phyloP scores from a whole-genome alignment of 1,140 invertebrate species.

The Cardiocondyla obscurior region DNA sequence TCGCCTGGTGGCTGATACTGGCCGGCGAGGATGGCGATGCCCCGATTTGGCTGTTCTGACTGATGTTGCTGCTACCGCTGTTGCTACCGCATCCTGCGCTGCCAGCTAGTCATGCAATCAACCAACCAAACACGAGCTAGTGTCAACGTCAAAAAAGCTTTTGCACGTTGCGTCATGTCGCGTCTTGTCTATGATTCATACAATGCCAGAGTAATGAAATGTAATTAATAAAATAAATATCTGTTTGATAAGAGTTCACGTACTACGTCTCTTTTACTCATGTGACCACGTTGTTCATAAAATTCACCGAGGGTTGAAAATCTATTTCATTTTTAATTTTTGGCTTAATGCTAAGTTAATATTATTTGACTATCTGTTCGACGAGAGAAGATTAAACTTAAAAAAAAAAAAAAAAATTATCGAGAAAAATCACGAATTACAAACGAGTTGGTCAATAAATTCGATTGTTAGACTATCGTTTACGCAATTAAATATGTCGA shows the following conservation, averaged over 20 bases:
- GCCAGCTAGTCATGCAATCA: conserved; percentile 83
- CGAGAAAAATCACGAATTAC: too few species aligned
- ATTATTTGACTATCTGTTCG: too few species aligned
- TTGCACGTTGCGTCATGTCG: not conserved
- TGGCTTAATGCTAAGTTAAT: too few species aligned
- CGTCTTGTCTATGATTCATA: too few species aligned
- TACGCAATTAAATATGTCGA: conserved; percentile 3
- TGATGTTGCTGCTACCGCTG: conserved; percentile 78
- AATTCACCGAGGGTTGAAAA: too few species aligned
- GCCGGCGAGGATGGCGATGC: conserved; percentile 75
- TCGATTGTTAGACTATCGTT: not conserved
- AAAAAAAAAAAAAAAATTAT: not conserved
- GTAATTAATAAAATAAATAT: too few species aligned
- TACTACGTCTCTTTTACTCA: too few species aligned
- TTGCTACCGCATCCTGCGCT: conserved; percentile 76
- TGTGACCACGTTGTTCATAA: too few species aligned
- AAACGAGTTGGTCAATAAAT: not conserved
- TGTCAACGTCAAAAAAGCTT: conserved; percentile 57
- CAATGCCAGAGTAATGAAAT: too few species aligned
- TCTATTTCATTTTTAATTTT: too few species aligned
- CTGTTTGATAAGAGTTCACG: too few species aligned
- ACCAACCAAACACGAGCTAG: conserved; percentile 73
- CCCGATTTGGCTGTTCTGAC: conserved; percentile 81
- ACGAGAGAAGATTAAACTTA: not conserved
- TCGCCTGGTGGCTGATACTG: conserved; percentile 68